Conservation (phyloP, 2,113 vertebrate species). For the Pelvicachromis taeniatus region DNA sequence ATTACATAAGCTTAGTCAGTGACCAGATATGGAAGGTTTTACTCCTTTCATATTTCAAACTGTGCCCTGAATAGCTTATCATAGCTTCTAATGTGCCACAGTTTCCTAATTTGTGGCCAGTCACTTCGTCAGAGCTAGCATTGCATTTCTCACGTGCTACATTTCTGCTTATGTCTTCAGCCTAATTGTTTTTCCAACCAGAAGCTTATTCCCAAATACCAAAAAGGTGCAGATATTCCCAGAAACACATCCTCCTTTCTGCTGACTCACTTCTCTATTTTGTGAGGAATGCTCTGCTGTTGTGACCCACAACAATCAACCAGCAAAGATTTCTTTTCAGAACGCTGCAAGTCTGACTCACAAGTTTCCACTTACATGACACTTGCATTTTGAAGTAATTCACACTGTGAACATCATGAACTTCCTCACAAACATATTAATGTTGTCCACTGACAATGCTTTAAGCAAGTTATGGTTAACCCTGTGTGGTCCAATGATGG, state of each 20-base stretch:
- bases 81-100: background rate
- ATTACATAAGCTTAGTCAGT: background rate
- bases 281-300: constrained; percentile 20
- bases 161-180: background rate
- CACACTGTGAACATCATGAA: background rate
- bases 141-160: constrained; percentile 6
- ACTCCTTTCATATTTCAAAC: background rate
- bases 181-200: constrained; percentile 44
- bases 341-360: background rate
- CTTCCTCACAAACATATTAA: background rate
- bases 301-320: background rate
- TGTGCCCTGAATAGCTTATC: background rate
- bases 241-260: constrained; percentile 12
- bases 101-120: background rate
- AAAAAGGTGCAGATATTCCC: constrained; percentile 39
- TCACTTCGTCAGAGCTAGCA: background rate
- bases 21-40: background rate
- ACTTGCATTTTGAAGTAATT: background rate
- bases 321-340: background rate
- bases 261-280: constrained; percentile 31
- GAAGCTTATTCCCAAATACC: background rate
- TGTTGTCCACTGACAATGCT: background rate
- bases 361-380: background rate
- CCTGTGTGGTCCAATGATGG: background rate
- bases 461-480: background rate